phyloP scores from a whole-genome alignment of 2,113 vertebrate species.

The Tor tambroides region DNA sequence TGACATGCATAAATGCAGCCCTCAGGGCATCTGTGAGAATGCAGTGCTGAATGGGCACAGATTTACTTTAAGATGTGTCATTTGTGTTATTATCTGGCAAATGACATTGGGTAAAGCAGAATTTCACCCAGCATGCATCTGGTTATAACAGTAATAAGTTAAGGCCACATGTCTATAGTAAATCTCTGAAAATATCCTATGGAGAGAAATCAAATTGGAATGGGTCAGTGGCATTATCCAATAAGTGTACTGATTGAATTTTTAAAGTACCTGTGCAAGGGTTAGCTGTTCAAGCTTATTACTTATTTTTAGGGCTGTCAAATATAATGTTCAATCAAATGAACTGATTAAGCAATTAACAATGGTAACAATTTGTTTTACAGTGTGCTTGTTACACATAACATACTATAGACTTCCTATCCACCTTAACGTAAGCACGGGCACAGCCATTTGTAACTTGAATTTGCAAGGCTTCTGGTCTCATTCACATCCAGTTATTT shows the following conservation, averaged over 20 bases:
- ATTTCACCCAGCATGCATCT: background rate
- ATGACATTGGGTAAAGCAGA: constrained; percentile 24
- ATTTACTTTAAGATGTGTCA: constrained; percentile 60
- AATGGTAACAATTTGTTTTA: no score
- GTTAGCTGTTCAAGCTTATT: background rate
- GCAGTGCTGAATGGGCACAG: background rate
- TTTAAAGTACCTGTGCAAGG: background rate
- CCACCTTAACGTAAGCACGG: no score
- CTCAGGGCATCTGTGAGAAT: constrained; percentile 13
- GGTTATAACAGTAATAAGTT: background rate
- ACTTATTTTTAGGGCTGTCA: background rate
- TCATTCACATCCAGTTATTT: no score
- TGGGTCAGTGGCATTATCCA: background rate
- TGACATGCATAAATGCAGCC: constrained; percentile 64
- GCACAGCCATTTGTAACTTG: no score
- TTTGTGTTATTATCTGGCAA: constrained; percentile 54
- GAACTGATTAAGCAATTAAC: no score
- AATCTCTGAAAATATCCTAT: background rate
- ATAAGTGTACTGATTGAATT: background rate
- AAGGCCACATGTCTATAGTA: background rate
- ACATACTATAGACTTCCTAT: no score
- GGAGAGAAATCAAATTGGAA: background rate
- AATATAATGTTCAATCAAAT: background rate
- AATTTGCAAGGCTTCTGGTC: no score
- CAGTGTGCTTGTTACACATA: no score